Base-by-base conservation (phyloP, 2,888 invertebrate species). In the Ormyrus nitidulus region DNA sequence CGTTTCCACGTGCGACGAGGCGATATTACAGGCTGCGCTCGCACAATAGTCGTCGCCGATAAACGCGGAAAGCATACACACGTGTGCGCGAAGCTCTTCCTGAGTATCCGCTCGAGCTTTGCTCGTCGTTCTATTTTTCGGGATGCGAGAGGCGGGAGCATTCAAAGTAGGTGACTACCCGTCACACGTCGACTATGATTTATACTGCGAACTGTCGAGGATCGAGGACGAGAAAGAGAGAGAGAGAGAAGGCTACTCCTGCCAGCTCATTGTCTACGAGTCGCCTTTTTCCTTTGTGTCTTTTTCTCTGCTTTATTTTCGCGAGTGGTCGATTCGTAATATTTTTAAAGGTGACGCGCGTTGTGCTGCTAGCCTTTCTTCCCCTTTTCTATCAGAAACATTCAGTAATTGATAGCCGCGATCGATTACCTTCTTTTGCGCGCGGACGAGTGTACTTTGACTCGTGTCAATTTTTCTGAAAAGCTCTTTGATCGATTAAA, bases 141-240 rank as follows among this genome's bases (percentile, higher is more conserved):
- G 79, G 62, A 69, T 61, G 59, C 46, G 49, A 48, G 68, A 66
- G 53, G 44, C 8, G 10, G 59, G 34, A 64, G 71, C 58, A 68
- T 66, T 80, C 81, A 82, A 83, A 84, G 83, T 83, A 82, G 83
- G 82, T 80, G 83, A 80, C 82, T 80, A 81, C 75, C 84, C 85
- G 86, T 85, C 85, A 84, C 82, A 81, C 75, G 76, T n/a, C n/a
- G n/a, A 56, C 51, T 65, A 68, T 86, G 85, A 85, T 85, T 84
- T 84, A 85, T 85, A 84, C 83, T 82, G 80, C 70, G 34, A 75
- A 68, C 78, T 66, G 78, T 75, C 78, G 71, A 69, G 71, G 78
- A 81, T 78, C 83, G 83, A 83, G 83, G 84, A 81, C 82, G 78
- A 74, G 81, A 77, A 49, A 65, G 74, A 72, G 76, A 75, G 77